Evolutionary conservation across 1,140 invertebrate genomes (phyloP).

Genomic region (Anoplophora glabripennis): DNA sequence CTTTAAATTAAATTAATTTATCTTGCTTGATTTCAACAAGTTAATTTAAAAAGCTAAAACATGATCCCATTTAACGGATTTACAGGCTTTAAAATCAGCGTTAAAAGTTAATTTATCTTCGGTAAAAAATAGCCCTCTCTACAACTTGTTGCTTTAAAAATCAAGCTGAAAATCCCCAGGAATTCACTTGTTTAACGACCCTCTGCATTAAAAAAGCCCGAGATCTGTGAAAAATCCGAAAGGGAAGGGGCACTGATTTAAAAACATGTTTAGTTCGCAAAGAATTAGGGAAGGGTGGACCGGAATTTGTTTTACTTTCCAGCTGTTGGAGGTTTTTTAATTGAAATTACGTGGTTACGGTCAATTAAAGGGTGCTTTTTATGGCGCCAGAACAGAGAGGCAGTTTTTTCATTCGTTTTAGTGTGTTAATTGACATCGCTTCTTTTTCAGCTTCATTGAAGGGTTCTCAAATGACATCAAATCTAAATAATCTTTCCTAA

Average conservation of each 20-base stretch:
- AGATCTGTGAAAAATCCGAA: constrained; percentile 6
- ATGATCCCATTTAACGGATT: constrained; percentile 13
- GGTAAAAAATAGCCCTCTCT: constrained; percentile 13
- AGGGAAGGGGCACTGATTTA: neutral
- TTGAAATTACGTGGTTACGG: constrained; percentile 3
- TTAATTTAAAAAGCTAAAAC: neutral
- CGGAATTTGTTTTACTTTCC: neutral
- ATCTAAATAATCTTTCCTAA: no score
- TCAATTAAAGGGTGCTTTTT: constrained; percentile 11
- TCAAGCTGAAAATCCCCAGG: no score
- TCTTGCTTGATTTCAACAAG: no score
- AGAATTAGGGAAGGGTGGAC: neutral
- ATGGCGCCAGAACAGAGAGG: neutral
- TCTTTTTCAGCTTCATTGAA: no score
- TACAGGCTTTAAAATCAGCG: constrained; percentile 6
- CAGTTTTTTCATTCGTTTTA: no score
- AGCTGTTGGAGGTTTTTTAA: constrained; percentile 14
- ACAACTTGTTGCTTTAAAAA: constrained; percentile 15
- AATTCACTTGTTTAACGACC: constrained; percentile 5
- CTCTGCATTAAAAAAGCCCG: constrained; percentile 3
- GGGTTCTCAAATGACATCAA: no score
- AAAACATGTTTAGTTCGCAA: constrained; percentile 4
- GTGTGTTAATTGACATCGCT: no score
- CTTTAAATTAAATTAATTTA: no score
- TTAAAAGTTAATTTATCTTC: constrained; percentile 11